These are phyloP conservation scores for Etia nguti DNA, from an alignment of 2,113 vertebrate genomes.

Conservation along the genomic window DNA sequence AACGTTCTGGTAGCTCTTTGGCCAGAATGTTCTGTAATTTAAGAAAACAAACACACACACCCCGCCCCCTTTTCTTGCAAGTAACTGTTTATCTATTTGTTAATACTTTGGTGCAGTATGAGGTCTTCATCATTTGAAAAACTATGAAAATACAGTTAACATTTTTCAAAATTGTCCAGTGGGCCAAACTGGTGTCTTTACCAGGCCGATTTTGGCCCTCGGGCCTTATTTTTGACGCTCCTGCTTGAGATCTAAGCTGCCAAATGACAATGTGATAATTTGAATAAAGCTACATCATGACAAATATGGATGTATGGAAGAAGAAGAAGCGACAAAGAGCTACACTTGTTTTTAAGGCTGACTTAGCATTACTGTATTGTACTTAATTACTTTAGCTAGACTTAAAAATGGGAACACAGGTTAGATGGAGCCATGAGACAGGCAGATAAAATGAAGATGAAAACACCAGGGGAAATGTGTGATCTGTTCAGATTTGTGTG, in stretches of 20 bases:
- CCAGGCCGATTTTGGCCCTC: not conserved
- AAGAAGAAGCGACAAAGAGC: not conserved
- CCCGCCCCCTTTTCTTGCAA: not conserved
- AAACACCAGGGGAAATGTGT: not conserved
- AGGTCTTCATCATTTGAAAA: not conserved
- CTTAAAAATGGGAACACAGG: not conserved
- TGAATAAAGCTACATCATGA: not conserved
- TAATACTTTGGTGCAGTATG: not conserved
- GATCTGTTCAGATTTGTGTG: not conserved
- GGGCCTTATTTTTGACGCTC: not conserved
- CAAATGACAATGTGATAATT: accelerated
- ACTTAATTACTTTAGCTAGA: not conserved
- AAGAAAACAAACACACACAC: not conserved
- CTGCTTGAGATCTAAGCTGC: not conserved
- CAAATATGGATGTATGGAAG: not conserved
- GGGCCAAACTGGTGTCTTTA: not conserved
- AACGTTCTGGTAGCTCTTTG: not conserved
- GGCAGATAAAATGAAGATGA: not conserved
- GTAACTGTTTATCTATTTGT: not conserved
- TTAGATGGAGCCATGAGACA: not conserved
- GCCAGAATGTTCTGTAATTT: not conserved
- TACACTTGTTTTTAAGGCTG: not conserved
- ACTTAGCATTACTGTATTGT: not conserved
- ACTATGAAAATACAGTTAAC: not conserved
- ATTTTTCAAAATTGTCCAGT: not conserved